phyloP scores from a whole-genome alignment of 2,113 vertebrate species.

The Sclerurus mexicanus region DNA sequence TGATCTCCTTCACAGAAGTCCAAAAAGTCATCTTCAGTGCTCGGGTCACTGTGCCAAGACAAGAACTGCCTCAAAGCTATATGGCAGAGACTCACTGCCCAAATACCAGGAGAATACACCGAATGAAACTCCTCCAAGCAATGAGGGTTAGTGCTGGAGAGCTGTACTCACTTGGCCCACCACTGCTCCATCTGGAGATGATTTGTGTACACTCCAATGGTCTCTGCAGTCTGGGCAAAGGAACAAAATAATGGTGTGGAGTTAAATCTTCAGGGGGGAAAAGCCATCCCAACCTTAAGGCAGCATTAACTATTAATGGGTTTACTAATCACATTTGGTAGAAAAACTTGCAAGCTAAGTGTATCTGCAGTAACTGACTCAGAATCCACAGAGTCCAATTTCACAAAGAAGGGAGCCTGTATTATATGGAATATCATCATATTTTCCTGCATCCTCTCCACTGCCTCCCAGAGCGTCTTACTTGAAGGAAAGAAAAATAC shows the following conservation, averaged over 20 bases:
- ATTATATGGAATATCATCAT: not conserved
- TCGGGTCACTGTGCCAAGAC: not conserved
- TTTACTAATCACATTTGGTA: slow-evolving; percentile 15
- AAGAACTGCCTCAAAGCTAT: not conserved
- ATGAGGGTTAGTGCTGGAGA: not conserved
- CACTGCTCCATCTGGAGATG: slow-evolving; percentile 50
- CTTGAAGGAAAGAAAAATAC: not conserved
- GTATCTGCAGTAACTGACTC: not conserved
- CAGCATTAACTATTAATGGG: slow-evolving; percentile 25
- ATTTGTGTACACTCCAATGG: slow-evolving; percentile 11
- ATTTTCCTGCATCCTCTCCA: not conserved
- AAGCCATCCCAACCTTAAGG: not conserved
- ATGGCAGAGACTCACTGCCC: not conserved
- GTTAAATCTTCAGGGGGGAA: not conserved
- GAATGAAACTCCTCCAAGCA: not conserved
- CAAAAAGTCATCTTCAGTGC: not conserved
- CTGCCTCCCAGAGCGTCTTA: not conserved
- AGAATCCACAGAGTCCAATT: not conserved
- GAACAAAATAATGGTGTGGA: slow-evolving; percentile 23
- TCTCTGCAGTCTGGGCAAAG: slow-evolving; percentile 18
- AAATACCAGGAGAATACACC: not conserved
- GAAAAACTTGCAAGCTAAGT: slow-evolving; percentile 12
- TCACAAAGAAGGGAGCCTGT: not conserved
- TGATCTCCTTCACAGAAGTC: not conserved
- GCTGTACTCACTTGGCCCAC: not conserved